Evolutionary conservation across 2,888 invertebrate species (phyloP).

Genomic region (Caprella mutica): DNA sequence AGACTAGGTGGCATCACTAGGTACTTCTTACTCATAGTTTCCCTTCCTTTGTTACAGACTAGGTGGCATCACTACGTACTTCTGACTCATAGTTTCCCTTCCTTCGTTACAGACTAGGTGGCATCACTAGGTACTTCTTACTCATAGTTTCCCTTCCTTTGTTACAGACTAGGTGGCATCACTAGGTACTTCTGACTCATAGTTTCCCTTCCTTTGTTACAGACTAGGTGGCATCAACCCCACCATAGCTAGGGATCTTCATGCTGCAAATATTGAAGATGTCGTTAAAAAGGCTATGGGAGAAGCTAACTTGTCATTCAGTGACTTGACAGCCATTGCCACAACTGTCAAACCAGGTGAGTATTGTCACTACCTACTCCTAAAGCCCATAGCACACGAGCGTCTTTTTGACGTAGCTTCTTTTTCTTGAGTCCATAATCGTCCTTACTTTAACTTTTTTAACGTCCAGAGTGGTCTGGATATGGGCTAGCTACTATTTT

Average conservation of each 20-base stretch:
- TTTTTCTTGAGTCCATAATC: background rate
- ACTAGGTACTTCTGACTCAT: too few species aligned
- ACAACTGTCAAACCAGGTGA: constrained; percentile 73
- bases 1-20: too few species aligned
- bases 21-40: too few species aligned
- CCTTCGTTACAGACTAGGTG: too few species aligned
- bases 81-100: too few species aligned
- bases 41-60: too few species aligned
- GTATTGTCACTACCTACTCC: background rate
- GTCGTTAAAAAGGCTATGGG: constrained; percentile 58
- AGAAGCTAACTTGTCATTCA: constrained; percentile 48
- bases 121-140: too few species aligned
- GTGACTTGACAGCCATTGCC: constrained; percentile 74
- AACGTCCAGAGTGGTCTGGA: background rate
- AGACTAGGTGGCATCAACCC: constrained; percentile 85
- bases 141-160: too few species aligned
- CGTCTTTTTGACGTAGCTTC: background rate
- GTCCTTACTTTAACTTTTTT: too few species aligned
- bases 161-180: too few species aligned
- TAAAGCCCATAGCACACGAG: background rate
- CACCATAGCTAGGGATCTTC: constrained; percentile 66
- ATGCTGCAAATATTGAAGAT: constrained; percentile 60
- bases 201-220: constrained; percentile 33
- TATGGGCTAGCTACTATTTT: too few species aligned
- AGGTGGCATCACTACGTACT: too few species aligned